Base-by-base conservation (phyloP, 2,113 vertebrate genomes). In the Hemichromis elongatus region DNA sequence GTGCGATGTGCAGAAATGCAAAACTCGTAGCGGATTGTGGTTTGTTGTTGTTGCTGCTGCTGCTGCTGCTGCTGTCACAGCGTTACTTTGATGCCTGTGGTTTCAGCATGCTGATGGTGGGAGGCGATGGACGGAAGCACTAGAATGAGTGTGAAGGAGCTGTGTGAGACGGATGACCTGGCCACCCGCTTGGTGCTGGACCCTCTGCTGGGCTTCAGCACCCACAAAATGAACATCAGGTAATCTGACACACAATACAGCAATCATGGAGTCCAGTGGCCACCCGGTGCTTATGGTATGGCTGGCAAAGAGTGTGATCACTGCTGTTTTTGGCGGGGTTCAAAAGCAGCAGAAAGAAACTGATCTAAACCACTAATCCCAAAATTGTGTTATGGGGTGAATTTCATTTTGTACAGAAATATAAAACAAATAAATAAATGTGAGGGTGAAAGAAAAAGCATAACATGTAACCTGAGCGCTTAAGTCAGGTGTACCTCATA, bases 211-310 rank as follows among this genome's bases (percentile, higher is more conserved):
- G 97, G 98, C 91, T 99, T 99, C 96, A 99, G 98, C 93, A 99
- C 98, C 88, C 99, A 99, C 93, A 99, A 99, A 96, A 99, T 99
- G 99, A 99, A 99, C 95, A 98, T 99, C 96, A 99, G 98, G 99
- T 99, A 94, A 89, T 11, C n/a, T 14, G 63, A 77, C 16, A 54
- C 19, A 84, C 53, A 73, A 50, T 73, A 47, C 68, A 73, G 9
- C 42, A 47, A 19, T 30, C 42, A 50, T 19, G 24, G 42, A 50
- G 68, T 73, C 68, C 42, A 73, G 68, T 19, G n/a, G 12, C 9
- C 7, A 50, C 1, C 24, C 24, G 12, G 42, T 50, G 68, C 42
- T 50, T 50, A 3, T 50, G 3, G 21, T 30, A 30, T 73, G 3
- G 42, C 16, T 50, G 68, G 68, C n/a, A 28, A 73, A 47, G 9